Evolutionary conservation across 1,140 invertebrate species (phyloP).

Genomic region (Pachypsylla venusta): DNA sequence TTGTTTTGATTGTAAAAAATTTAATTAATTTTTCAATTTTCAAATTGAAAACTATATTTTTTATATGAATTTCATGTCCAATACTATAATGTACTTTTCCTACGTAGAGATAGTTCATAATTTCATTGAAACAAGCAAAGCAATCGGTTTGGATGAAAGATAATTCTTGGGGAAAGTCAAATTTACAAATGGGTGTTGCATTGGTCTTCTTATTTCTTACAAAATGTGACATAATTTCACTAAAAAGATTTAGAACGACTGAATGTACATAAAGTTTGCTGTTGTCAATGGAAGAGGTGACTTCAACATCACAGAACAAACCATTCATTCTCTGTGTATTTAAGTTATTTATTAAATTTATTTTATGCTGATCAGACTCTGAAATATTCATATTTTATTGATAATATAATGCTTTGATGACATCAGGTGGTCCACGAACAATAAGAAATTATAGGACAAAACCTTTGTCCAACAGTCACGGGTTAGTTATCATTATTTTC

Average conservation of each 20-base stretch:
- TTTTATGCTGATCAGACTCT: not conserved
- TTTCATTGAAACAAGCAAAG: slow-evolving; percentile 1
- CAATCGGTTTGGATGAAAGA: not conserved
- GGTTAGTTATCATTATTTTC: no score
- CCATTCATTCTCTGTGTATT: not conserved
- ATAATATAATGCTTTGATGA: no score
- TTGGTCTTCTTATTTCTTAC: not conserved
- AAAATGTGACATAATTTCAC: not conserved
- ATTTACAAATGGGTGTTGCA: not conserved
- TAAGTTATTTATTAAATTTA: not conserved
- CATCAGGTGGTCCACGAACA: no score
- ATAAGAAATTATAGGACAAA: no score
- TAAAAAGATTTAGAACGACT: not conserved
- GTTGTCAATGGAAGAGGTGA: not conserved
- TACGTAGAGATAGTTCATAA: not conserved
- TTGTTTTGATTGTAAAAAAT: no score
- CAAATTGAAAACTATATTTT: not conserved
- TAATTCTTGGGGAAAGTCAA: not conserved
- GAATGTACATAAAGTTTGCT: not conserved
- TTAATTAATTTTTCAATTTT: not conserved
- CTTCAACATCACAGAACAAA: not conserved
- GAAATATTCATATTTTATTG: not conserved
- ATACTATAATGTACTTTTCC: not conserved
- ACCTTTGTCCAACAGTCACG: no score
- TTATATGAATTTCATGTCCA: not conserved